These are phyloP conservation scores for Octopus sinensis DNA, from an alignment of 1,140 invertebrate genomes.

Conservation along the genomic window DNA sequence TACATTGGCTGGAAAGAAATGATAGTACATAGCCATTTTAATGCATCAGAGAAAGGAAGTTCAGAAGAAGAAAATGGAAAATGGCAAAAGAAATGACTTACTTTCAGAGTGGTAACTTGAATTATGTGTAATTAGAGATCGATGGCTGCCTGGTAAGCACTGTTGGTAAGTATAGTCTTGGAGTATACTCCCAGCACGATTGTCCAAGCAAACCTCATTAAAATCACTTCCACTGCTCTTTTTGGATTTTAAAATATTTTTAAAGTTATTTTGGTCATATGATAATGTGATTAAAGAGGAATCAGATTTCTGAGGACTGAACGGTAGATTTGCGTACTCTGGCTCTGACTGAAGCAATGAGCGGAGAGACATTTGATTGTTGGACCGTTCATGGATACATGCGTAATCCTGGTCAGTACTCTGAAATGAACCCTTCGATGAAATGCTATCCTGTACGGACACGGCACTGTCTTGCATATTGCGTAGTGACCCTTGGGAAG, in stretches of 20 bases:
- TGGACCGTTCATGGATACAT: slow-evolving; percentile 30
- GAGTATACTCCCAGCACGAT: slow-evolving; percentile 6
- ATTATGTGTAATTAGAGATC: slow-evolving; percentile 23
- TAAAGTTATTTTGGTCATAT: slow-evolving; percentile 13
- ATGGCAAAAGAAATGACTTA: slow-evolving; percentile 10
- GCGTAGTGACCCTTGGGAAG: slow-evolving; percentile 52
- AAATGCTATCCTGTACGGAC: slow-evolving; percentile 43
- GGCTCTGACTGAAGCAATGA: slow-evolving; percentile 40
- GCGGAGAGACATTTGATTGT: slow-evolving; percentile 36
- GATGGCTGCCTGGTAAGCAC: slow-evolving; percentile 26
- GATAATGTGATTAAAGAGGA: not conserved
- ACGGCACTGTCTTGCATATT: slow-evolving; percentile 44
- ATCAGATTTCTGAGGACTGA: slow-evolving; percentile 18
- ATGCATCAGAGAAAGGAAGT: too few relatives aligned
- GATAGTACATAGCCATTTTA: too few relatives aligned
- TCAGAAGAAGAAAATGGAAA: not conserved
- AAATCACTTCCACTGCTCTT: not conserved
- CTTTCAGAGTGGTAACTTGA: slow-evolving; percentile 27
- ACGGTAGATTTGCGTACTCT: slow-evolving; percentile 53
- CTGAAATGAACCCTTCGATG: slow-evolving; percentile 42
- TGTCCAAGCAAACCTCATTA: slow-evolving; percentile 12
- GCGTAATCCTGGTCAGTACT: slow-evolving; percentile 29
- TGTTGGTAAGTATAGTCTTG: slow-evolving; percentile 13
- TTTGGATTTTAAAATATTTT: slow-evolving; percentile 16
- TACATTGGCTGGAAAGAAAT: too few relatives aligned